phyloP scores from a whole-genome alignment of 2,797 vertebrate species.

The Melanotaenia parkinsoni region DNA sequence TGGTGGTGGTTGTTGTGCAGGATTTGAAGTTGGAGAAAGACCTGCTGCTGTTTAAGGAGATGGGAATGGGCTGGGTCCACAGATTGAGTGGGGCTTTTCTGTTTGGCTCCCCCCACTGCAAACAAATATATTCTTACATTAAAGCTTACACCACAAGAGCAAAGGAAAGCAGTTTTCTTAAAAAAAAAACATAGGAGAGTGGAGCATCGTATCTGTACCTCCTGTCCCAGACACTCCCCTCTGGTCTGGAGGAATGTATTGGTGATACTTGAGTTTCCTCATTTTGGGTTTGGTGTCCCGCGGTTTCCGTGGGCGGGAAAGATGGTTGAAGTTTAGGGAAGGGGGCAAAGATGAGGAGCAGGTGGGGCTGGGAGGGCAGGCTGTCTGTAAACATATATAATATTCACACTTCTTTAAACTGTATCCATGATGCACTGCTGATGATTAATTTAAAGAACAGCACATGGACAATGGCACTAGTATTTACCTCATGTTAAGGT shows the following conservation, averaged over 20 bases:
- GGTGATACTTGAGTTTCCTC: conserved; percentile 92
- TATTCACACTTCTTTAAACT: neutral
- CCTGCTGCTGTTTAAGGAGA: conserved; percentile 88
- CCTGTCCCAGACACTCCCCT: conserved; percentile 74
- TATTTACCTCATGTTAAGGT: conserved; percentile 55
- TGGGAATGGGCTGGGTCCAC: conserved; percentile 85
- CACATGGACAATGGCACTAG: conserved; percentile 2
- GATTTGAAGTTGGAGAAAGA: conserved; percentile 88
- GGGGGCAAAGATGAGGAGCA: conserved; percentile 69
- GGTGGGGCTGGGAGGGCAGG: conserved; percentile 68
- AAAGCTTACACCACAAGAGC: neutral
- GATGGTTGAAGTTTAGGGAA: conserved; percentile 70
- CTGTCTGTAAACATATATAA: conserved; percentile 74
- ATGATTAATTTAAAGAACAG: conserved; percentile 17
- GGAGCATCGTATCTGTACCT: conserved; percentile 50
- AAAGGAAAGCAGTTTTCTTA: neutral
- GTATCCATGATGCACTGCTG: neutral
- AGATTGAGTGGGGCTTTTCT: conserved; percentile 75
- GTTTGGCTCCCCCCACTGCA: conserved; percentile 75
- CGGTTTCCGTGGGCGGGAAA: conserved; percentile 82
- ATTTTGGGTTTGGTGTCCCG: conserved; percentile 87
- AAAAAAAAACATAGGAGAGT: neutral
- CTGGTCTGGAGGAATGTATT: conserved; percentile 92
- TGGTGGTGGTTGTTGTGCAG: conserved; percentile 84
- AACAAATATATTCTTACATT: conserved; percentile 11